Evolutionary conservation across 2,888 invertebrate species (phyloP).

Genomic region (Biston betularia): DNA sequence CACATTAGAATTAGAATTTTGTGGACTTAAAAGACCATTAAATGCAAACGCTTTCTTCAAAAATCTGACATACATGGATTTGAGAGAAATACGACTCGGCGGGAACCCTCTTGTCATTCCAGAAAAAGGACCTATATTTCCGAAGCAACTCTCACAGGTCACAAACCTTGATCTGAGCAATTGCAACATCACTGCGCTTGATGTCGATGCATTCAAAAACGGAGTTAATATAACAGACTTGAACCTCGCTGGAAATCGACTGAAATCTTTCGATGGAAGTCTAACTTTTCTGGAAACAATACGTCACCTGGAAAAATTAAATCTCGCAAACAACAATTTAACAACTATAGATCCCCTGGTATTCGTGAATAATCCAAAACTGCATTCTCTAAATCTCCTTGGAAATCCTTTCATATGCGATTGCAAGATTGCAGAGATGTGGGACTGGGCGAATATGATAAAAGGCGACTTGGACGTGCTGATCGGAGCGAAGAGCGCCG

Average conservation of each 20-base stretch:
- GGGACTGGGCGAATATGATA: slow-evolving; percentile 90
- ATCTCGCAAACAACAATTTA: slow-evolving; percentile 88
- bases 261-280: slow-evolving; percentile 79
- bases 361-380: slow-evolving; percentile 84
- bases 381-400: slow-evolving; percentile 87
- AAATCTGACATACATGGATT: slow-evolving; percentile 87
- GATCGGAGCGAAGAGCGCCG: slow-evolving; percentile 88
- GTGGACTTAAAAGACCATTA: slow-evolving; percentile 87
- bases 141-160: slow-evolving; percentile 88
- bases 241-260: slow-evolving; percentile 86
- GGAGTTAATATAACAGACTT: slow-evolving; percentile 88
- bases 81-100: slow-evolving; percentile 89
- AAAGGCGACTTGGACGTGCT: slow-evolving; percentile 88
- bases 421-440: slow-evolving; percentile 89
- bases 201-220: slow-evolving; percentile 86
- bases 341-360: slow-evolving; percentile 85
- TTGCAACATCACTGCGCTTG: slow-evolving; percentile 87
- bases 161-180: slow-evolving; percentile 88
- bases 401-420: slow-evolving; percentile 90
- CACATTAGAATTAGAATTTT: slow-evolving; percentile 89
- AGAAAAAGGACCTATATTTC: slow-evolving; percentile 85
- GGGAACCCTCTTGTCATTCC: slow-evolving; percentile 89
- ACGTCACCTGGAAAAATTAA: slow-evolving; percentile 85
- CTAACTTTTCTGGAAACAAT: slow-evolving; percentile 85
- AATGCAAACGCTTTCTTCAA: slow-evolving; percentile 89